Base-by-base conservation (phyloP, 2,888 invertebrate genomes). In the Drosophila falleni region DNA sequence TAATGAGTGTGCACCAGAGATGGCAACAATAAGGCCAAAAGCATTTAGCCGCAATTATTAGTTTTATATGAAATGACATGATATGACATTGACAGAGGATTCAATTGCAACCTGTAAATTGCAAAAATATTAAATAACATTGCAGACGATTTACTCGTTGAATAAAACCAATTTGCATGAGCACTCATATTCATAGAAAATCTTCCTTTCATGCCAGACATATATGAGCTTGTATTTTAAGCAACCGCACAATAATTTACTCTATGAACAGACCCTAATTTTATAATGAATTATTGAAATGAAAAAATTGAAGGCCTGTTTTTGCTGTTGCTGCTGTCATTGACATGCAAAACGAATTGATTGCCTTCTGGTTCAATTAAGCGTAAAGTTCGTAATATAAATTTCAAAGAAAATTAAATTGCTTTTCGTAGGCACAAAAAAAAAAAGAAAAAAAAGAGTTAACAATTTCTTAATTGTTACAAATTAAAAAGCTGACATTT, bases 401-500 rank as follows among this genome's bases (percentile, higher is more conserved):
- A 23, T 41, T 8, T 56, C 35, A 55, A 51, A 44, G 53, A 42
- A 37, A n/a, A 35, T 58, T 15, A 46, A 47, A 46, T 58, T 35
- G 46, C 56, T 10, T 26, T 42, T 19, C 44, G 10, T 8, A 11
- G 19, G 11, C n/a, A 35, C 16, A 54, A 59, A 53, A 19, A 54
- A 61, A 53, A 16, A 44, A 8, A 35, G n/a, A 23, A 23, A 4
- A 23, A 23, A 23, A 23, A 23, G 23, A 33, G 58, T 59, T 44
- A 60, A 67, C 47, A 47, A 41, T 39, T 47, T 62, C 51, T 53
- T 72, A 75, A 84, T 81, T 73, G 64, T 29, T 49, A 33, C 35
- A 73, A 78, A 84, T 84, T 68, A 51, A 75, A 81, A 64, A 54
- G n/a, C 55, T 66, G 55, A 44, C 66, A 51, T 66, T 76, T 80